These are phyloP conservation scores for Rhagonycha lutea DNA, from an alignment of 2,888 invertebrate genomes.

Conservation along the genomic window DNA sequence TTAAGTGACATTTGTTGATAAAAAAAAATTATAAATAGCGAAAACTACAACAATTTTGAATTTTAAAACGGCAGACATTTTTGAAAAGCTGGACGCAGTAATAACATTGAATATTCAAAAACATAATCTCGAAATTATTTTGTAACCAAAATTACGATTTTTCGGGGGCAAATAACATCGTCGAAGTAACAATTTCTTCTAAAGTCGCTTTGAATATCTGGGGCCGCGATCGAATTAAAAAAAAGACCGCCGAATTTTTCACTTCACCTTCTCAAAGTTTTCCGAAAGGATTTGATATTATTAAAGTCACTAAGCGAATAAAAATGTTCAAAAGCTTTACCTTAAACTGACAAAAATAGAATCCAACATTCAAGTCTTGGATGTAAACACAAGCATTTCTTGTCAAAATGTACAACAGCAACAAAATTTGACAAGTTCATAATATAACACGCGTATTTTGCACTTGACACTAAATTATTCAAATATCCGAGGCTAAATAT, in stretches of 20 bases:
- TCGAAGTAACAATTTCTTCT: neutral
- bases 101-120: neutral
- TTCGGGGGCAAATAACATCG: neutral
- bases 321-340: constrained; percentile 44
- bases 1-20: neutral
- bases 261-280: too few species aligned
- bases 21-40: neutral
- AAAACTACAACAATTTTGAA: neutral
- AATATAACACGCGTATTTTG: constrained; percentile 54
- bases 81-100: neutral
- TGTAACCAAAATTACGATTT: neutral
- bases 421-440: constrained; percentile 50
- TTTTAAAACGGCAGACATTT: neutral
- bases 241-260: neutral
- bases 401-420: constrained; percentile 51
- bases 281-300: neutral
- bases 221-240: neutral
- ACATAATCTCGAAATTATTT: neutral
- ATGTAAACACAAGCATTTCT: constrained; percentile 78
- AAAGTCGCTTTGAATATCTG: neutral
- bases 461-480: constrained; percentile 51
- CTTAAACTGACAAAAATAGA: constrained; percentile 67
- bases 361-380: constrained; percentile 67
- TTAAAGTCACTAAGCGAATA: neutral
- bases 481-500: constrained; percentile 48